A percentile compares a stretch with the other conserved stretches of the same genome.
Conservation (phyloP, 2,797 vertebrate genomes). For the Chaetophractus vellerosus region DNA sequence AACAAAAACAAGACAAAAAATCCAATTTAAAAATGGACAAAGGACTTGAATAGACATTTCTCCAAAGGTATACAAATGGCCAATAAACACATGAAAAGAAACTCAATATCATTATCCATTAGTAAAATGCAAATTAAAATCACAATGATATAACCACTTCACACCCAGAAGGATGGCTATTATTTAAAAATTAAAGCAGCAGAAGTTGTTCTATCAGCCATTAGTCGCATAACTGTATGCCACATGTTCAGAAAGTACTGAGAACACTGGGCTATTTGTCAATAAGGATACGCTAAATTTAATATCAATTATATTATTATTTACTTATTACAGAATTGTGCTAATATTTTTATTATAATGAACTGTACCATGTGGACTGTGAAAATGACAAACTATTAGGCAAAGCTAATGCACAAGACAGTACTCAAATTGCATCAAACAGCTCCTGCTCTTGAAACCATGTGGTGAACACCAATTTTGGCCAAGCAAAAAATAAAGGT, state of each 20-base stretch:
- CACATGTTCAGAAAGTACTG: not conserved
- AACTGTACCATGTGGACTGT: not conserved
- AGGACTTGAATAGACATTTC: too few relatives aligned
- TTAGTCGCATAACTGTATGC: not conserved
- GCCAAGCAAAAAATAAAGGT: conserved; percentile 22
- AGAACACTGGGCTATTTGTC: not conserved
- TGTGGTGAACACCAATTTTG: not conserved
- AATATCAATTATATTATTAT: not conserved
- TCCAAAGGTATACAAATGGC: too few relatives aligned
- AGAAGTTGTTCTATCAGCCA: not conserved
- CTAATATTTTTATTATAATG: not conserved
- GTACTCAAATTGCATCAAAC: conserved; percentile 21
- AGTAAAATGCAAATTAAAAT: too few relatives aligned
- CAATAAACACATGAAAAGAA: too few relatives aligned
- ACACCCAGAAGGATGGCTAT: too few relatives aligned
- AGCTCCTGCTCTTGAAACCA: conserved; percentile 11
- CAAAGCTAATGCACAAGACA: not conserved
- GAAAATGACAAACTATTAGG: not conserved
- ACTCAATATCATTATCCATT: too few relatives aligned
- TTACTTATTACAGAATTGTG: not conserved
- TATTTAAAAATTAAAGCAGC: not conserved
- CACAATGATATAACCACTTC: too few relatives aligned
- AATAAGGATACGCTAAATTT: not conserved
- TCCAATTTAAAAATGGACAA: too few relatives aligned
- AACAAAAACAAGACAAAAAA: too few relatives aligned